Evolutionary conservation across 1,140 invertebrate species (phyloP), one percentile per base, ranked within the genome.

Genomic region (Ceratina japonica): DNA sequence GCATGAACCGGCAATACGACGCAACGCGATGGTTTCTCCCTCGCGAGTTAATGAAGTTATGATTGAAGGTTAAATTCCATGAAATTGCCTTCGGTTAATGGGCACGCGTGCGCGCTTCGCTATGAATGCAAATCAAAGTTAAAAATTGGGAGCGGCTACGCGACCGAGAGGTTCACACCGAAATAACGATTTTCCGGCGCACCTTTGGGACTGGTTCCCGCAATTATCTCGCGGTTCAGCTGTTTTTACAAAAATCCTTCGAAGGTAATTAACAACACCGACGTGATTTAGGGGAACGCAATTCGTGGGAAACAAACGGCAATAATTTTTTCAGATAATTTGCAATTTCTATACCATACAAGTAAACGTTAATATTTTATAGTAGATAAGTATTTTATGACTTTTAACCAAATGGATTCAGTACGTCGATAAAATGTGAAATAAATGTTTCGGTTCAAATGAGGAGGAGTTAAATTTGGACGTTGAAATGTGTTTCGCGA

Each of bases 41-140:
- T 10, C 65, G 79, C 80, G 37, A 72, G 89, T 90, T 92, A 90
- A 89, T 90, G 86, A 91, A 91, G 87, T 91, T 91, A 91, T 89
- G 88, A 92, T 91, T 91, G 86, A 91, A 91, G 87, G 89, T 88
- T 90, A 91, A 91, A 90, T 91, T 89, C 88, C 88, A 89, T 89
- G 87, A 90, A 91, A 91, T 91, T 91, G 88, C 84, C 83, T 44
- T 85, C 82, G 86, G 84, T 90, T 90, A 89, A 87, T 78, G 80
- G 78, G 69, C 68, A 72, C 37, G 73, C 72, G 72, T 71, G 69
- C 37, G 70, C 72, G 72, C 51, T 49, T 44, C 27, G 20, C 76
- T 65, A 77, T 86, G 83, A 82, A 86, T 84, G 79, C 68, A 76
- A 87, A 84, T 87, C 78, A 77, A 78, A 64, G 81, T 81, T 72